Percentiles rank a stretch among this genome's conserved stretches.
Conservation (phyloP, 2,113 vertebrate genomes). For the Symphodus melops region DNA sequence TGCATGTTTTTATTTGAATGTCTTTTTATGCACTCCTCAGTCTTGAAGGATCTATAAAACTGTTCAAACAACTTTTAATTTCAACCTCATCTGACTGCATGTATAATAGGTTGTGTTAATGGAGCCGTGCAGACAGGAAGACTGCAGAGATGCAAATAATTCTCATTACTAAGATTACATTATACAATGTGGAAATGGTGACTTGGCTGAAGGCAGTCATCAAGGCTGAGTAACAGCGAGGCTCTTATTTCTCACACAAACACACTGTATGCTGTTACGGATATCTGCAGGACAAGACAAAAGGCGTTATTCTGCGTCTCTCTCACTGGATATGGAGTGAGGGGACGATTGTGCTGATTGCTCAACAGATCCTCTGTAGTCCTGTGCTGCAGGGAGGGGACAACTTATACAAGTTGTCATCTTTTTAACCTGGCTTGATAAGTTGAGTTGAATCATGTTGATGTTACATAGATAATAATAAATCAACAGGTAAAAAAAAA, state of each 20-base stretch:
- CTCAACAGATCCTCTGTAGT: slow-evolving; percentile 83
- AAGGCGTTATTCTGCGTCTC: slow-evolving; percentile 87
- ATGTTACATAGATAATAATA: too few species aligned
- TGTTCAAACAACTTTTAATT: neutral
- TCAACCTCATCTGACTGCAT: neutral
- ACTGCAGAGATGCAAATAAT: slow-evolving; percentile 7
- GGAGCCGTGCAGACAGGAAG: too few species aligned
- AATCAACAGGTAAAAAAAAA: too few species aligned
- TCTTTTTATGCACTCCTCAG: neutral
- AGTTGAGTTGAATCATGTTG: too few species aligned
- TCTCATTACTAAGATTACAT: slow-evolving; percentile 7
- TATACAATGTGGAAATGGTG: slow-evolving; percentile 19
- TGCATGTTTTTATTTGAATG: too few species aligned
- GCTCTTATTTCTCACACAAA: slow-evolving; percentile 60
- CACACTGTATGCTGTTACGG: slow-evolving; percentile 48
- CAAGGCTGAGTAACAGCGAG: slow-evolving; percentile 54
- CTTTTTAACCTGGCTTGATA: neutral
- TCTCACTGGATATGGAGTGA: slow-evolving; percentile 83
- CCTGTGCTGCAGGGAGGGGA: slow-evolving; percentile 11
- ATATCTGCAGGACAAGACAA: slow-evolving; percentile 80
- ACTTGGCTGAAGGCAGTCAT: slow-evolving; percentile 34
- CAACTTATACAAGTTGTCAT: neutral
- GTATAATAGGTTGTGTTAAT: too few species aligned
- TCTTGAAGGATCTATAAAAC: neutral
- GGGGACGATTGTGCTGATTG: slow-evolving; percentile 82